Percentiles rank a stretch among this genome's conserved stretches.
These are phyloP conservation scores for Danionella cerebrum DNA, from an alignment of 2,113 vertebrate genomes.

Conservation along the genomic window DNA sequence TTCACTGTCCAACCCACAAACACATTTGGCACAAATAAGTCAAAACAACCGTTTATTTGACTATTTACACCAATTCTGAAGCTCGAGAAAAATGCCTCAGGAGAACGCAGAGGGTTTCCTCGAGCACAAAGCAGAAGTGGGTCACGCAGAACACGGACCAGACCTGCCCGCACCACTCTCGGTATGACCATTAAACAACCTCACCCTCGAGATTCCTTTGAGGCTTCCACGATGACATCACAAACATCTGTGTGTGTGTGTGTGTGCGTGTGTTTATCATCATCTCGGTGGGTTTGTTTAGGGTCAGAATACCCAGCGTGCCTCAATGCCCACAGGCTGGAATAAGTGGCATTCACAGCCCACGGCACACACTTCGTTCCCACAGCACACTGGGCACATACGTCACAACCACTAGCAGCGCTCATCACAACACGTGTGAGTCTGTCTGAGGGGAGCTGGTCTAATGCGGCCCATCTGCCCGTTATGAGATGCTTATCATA, in stretches of 20 bases:
- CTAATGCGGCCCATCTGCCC: conserved; percentile 3
- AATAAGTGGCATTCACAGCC: conserved; percentile 78
- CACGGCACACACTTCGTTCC: conserved; percentile 75
- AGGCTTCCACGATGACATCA: conserved; percentile 46
- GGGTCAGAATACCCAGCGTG: conserved; percentile 72
- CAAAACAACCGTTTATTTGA: too few relatives aligned
- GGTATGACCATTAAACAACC: too few relatives aligned
- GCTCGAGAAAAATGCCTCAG: too few relatives aligned
- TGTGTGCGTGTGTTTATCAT: conserved; percentile 45
- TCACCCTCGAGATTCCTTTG: conserved; percentile 30
- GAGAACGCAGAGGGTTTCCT: too few relatives aligned
- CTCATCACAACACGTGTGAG: conserved; percentile 2
- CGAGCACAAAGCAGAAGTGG: too few relatives aligned
- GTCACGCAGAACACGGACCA: background rate
- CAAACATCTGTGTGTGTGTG: conserved; percentile 40
- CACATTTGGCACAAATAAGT: too few relatives aligned
- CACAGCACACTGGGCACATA: conserved; percentile 49
- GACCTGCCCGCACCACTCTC: too few relatives aligned
- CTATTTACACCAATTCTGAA: too few relatives aligned
- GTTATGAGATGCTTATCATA: background rate
- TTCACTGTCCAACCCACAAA: too few relatives aligned
- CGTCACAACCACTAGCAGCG: background rate
- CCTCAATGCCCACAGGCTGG: conserved; percentile 73
- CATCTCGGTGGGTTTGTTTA: conserved; percentile 32
- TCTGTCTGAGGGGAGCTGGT: background rate